phyloP scores from a whole-genome alignment of 1,140 invertebrate genomes.

The Caerostris darwini region DNA sequence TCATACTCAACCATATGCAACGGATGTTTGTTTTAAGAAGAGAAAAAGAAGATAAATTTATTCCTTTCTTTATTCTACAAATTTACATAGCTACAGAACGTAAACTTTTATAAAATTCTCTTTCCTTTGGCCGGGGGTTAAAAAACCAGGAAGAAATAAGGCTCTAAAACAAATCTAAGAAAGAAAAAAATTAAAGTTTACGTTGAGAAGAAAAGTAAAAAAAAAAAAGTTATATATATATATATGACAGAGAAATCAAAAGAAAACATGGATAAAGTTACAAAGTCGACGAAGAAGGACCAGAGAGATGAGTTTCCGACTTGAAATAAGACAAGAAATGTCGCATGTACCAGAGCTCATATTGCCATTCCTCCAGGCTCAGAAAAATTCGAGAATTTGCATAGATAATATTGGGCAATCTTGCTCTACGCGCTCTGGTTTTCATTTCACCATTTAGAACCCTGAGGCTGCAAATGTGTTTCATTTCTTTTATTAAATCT shows the following conservation, averaged over 20 bases:
- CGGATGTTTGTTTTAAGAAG: neutral
- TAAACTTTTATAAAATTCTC: slow-evolving; percentile 32
- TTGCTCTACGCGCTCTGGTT: neutral
- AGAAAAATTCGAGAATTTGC: slow-evolving; percentile 35
- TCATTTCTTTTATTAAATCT: neutral
- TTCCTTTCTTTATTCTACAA: slow-evolving; percentile 7
- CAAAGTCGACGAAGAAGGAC: slow-evolving; percentile 18
- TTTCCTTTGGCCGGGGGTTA: slow-evolving; percentile 12
- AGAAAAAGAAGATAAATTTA: neutral
- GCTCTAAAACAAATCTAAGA: neutral
- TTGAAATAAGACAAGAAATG: slow-evolving; percentile 5
- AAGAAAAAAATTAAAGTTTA: slow-evolving; percentile 16
- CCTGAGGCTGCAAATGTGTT: neutral
- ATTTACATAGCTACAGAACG: slow-evolving; percentile 3
- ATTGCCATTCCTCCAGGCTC: neutral
- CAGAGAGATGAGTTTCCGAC: slow-evolving; percentile 2
- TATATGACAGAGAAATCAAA: neutral
- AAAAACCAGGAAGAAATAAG: neutral
- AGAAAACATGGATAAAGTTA: slow-evolving; percentile 41
- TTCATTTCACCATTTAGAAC: slow-evolving; percentile 26
- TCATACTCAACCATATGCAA: neutral
- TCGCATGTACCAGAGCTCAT: slow-evolving; percentile 15
- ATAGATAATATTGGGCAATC: slow-evolving; percentile 41
- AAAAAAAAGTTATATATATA: neutral
- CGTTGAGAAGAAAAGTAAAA: neutral